Evolutionary conservation across 2,888 invertebrate species (phyloP), one percentile per base, ranked within the genome.

Genomic region (Amblyjoppa fuscipennis): DNA sequence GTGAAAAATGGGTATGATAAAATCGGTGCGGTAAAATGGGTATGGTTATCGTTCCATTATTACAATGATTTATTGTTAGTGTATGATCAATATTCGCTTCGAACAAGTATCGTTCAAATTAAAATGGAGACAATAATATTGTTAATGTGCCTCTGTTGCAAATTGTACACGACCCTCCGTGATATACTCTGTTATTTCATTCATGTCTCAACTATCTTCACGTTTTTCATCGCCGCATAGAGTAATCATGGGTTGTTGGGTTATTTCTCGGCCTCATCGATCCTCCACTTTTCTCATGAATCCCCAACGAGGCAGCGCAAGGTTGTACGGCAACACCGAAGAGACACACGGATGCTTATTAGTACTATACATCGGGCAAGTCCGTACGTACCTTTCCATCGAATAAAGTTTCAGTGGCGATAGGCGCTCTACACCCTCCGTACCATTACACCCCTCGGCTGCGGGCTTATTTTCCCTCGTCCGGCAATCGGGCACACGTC

Each of bases 241-340:
- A 93, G 93, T 92, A 91, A 92, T 91, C 91, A 66, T 59, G 91
- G 90, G 91, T 91, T 25, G 88, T 89, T 87, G 64, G 73, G 73
- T 66, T 71, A 66, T 11, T 77, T 56, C 38, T 0, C 25, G 9
- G 73, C 25, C 56, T 59, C 61, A 56, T 25, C 9, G 56, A 25
- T 56, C 16, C 28, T 51, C 76, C 11, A 11, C 7, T 66, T 16
- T 69, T 88, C 83, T 89, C 87, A 88, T 89, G 89, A 88, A 90
- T 86, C 87, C 80, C 16, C 4, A 74, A n/a, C 61, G 45, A 61
- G 61, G 34, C 53, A 20, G 25, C 56, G 20, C 56, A 13, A 45
- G 61, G 25, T 74, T 41, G 61, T 45, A 59, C 74, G 6, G 84
- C 81, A 88, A 87, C 87, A 89, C 87, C 88, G 85, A 79, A 89